A percentile compares a stretch with the other conserved stretches of the same genome.
Evolutionary conservation across 2,797 vertebrate genomes (phyloP).

Genomic region (Falco concolor): DNA sequence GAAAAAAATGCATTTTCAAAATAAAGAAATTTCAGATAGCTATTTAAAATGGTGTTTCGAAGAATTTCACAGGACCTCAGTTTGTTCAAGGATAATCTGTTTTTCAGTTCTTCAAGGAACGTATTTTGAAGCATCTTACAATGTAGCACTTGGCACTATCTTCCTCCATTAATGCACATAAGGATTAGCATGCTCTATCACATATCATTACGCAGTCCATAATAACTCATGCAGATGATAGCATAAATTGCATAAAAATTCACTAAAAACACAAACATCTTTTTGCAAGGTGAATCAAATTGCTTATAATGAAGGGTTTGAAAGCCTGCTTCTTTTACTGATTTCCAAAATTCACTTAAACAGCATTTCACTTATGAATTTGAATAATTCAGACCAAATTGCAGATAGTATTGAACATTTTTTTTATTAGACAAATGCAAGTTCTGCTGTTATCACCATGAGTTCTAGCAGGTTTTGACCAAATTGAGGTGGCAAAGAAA

Average conservation of each 20-base stretch:
- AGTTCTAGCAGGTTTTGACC: background rate
- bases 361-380: background rate
- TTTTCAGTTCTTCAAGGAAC: background rate
- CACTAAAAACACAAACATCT: background rate
- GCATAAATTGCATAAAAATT: background rate
- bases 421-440: background rate
- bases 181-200: background rate
- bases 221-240: background rate
- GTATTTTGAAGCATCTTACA: background rate
- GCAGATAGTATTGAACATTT: background rate
- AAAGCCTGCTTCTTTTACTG: background rate
- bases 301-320: background rate
- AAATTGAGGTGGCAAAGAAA: background rate
- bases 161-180: background rate
- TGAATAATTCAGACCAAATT: background rate
- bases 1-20: background rate
- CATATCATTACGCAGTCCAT: background rate
- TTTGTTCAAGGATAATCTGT: background rate
- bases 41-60: background rate
- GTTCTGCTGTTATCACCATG: background rate
- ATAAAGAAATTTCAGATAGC: background rate
- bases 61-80: background rate
- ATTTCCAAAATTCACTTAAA: background rate
- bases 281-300: background rate
- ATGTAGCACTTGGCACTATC: background rate